Evolutionary conservation across 2,797 vertebrate genomes (phyloP).

Genomic region (Pipistrellus pygmaeus): DNA sequence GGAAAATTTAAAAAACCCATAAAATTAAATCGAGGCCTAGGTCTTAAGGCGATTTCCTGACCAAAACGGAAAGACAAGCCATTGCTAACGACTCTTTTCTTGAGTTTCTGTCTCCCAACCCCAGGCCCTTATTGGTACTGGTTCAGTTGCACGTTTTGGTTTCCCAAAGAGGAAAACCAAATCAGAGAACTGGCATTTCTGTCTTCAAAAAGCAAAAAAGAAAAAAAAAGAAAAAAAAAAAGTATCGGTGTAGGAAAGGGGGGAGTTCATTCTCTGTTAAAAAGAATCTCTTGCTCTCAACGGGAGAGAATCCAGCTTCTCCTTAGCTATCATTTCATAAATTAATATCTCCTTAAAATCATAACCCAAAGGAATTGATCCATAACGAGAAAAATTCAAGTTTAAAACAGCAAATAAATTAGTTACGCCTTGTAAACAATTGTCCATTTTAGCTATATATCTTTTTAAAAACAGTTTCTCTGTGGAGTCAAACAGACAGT

Average conservation of each 20-base stretch:
- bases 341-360: conserved; percentile 91
- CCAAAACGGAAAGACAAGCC: conserved; percentile 75
- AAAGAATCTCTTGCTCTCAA: conserved; percentile 82
- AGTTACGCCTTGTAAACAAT: conserved; percentile 94
- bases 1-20: conserved; percentile 71
- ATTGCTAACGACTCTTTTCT: conserved; percentile 62
- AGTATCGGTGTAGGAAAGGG: conserved; percentile 5
- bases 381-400: conserved; percentile 89
- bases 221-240: conserved; percentile 50
- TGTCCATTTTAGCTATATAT: conserved; percentile 89
- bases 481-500: conserved; percentile 94
- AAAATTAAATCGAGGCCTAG: conserved; percentile 78
- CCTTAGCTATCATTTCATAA: conserved; percentile 89
- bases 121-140: conserved; percentile 66
- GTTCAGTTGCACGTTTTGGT: conserved; percentile 66
- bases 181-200: conserved; percentile 77
- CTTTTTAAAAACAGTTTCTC: conserved; percentile 80
- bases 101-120: conserved; percentile 69
- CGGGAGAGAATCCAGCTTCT: conserved; percentile 91
- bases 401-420: conserved; percentile 93
- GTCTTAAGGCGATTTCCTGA: conserved; percentile 78
- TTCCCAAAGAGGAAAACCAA: conserved; percentile 78
- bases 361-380: conserved; percentile 88
- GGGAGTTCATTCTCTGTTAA: conserved; percentile 74
- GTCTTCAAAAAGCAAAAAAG: conserved; percentile 79